phyloP scores from a whole-genome alignment of 1,140 invertebrate genomes.

The Nymphalis io region DNA sequence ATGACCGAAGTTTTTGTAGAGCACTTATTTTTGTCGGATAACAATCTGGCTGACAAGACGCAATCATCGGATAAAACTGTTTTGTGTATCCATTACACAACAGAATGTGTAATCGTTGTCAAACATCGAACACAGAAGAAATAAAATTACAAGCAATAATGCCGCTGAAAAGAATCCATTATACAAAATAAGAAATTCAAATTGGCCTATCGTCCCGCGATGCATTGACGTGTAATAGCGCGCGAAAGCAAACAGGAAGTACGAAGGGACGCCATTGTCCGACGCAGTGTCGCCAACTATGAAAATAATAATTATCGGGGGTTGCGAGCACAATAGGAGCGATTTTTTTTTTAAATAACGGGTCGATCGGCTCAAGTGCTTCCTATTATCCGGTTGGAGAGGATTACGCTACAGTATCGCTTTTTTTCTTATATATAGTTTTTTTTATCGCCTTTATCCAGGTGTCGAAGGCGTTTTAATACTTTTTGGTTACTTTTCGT shows the following conservation, averaged over 20 bases:
- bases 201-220: constrained; percentile 68
- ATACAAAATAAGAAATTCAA: constrained; percentile 65
- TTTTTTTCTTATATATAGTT: constrained; percentile 55
- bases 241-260: constrained; percentile 78
- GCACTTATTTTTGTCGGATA: neutral
- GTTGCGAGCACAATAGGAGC: constrained; percentile 62
- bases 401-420: constrained; percentile 71
- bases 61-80: constrained; percentile 27
- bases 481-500: constrained; percentile 63
- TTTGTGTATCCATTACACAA: constrained; percentile 41
- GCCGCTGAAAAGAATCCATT: constrained; percentile 61
- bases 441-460: constrained; percentile 59
- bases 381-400: constrained; percentile 70
- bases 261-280: constrained; percentile 71
- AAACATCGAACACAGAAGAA: constrained; percentile 43
- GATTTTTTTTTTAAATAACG: constrained; percentile 69
- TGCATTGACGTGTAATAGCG: constrained; percentile 78
- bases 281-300: constrained; percentile 75
- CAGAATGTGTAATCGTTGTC: constrained; percentile 40
- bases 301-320: constrained; percentile 80
- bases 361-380: constrained; percentile 76
- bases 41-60: neutral
- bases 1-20: neutral
- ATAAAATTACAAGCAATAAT: constrained; percentile 62
- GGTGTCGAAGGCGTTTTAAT: constrained; percentile 70